Conservation (phyloP, 2,888 invertebrate genomes). For the Chrysolina americana region DNA sequence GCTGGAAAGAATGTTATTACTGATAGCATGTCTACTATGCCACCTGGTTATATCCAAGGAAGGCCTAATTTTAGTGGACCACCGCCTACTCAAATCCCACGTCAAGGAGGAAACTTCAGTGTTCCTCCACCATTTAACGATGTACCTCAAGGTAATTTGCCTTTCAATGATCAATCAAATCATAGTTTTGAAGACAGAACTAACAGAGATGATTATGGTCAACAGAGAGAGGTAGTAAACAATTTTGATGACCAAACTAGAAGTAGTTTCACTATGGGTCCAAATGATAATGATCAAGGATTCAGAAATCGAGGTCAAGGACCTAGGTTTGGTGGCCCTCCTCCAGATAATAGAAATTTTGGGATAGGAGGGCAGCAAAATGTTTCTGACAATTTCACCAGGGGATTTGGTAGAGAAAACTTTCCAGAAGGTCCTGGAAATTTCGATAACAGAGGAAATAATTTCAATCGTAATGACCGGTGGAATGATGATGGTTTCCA, state of each 20-base stretch:
- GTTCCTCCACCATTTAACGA: conserved; percentile 30
- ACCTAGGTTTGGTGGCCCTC: conserved; percentile 36
- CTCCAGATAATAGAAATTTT: conserved; percentile 32
- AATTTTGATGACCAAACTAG: conserved; percentile 65
- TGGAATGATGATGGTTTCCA: conserved; percentile 23
- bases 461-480: conserved; percentile 42
- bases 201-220: conserved; percentile 48
- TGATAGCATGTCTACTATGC: conserved; percentile 47
- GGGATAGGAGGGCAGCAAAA: conserved; percentile 37
- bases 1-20: conserved; percentile 54
- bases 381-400: conserved; percentile 40
- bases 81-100: conserved; percentile 38
- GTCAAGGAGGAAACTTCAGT: conserved; percentile 28
- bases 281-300: conserved; percentile 25
- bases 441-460: conserved; percentile 44
- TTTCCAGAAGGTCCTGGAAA: conserved; percentile 37
- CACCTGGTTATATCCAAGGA: conserved; percentile 20
- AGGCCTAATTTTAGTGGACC: conserved; percentile 41
- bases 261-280: conserved; percentile 59
- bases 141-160: conserved; percentile 8
- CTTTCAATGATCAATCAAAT: conserved; percentile 54
- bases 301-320: conserved; percentile 24
- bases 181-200: conserved; percentile 54
- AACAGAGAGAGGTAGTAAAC: conserved; percentile 55
- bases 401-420: conserved; percentile 38